phyloP scores from a whole-genome alignment of 2,113 vertebrate species.

The Ciconia maguari region DNA sequence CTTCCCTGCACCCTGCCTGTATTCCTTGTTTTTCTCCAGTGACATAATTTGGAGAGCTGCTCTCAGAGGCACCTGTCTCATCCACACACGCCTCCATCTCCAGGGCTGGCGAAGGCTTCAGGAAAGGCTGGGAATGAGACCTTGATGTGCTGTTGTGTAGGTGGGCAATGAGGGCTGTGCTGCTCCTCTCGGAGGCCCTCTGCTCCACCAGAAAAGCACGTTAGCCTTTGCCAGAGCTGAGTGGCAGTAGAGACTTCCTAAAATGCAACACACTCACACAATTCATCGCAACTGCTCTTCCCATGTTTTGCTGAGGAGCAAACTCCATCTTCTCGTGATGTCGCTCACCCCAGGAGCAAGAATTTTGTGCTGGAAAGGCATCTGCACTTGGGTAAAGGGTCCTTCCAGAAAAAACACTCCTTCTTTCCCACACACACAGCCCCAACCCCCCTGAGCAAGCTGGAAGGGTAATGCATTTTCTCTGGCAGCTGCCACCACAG shows the following conservation, averaged over 20 bases:
- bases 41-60: not conserved
- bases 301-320: not conserved
- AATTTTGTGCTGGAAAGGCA: not conserved
- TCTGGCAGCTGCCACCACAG: slow-evolving; percentile 12
- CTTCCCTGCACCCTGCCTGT: not conserved
- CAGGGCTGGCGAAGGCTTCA: not conserved
- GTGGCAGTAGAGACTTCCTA: not conserved
- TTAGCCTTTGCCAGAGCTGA: not conserved
- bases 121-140: slow-evolving; percentile 21
- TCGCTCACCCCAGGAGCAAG: not conserved
- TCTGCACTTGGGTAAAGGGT: not conserved
- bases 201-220: not conserved
- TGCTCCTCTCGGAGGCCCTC: not conserved
- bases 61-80: not conserved
- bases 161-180: not conserved
- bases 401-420: not conserved
- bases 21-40: slow-evolving; percentile 11
- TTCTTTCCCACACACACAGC: not conserved
- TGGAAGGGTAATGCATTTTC: slow-evolving; percentile 28
- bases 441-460: not conserved
- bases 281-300: not conserved
- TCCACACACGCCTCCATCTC: slow-evolving; percentile 18
- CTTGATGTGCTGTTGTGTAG: slow-evolving; percentile 6
- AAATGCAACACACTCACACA: not conserved
- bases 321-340: not conserved